Evolutionary conservation across 1,140 invertebrate genomes (phyloP), one percentile per base, ranked within the genome.

Genomic region (Calliphora vicina): DNA sequence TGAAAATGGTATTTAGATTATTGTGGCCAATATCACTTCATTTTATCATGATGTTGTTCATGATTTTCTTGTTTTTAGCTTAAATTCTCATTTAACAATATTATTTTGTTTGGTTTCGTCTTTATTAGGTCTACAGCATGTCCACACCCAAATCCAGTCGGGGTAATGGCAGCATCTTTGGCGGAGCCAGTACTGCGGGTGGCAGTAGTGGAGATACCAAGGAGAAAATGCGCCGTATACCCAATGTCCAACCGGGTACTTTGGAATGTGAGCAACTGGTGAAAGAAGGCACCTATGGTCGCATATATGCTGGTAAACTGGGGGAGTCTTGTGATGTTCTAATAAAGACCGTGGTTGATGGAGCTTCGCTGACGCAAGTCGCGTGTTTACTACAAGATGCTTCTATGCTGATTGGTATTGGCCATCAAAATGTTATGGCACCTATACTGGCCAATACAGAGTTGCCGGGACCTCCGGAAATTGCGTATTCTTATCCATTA

Each of bases 311-410:
- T 84, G 96, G 96, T 42, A 94, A 93, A 43, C 91, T 96, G 86
- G 94, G 94, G 5, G 93, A 93, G 23, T 93, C 94, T 9, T 94
- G 96, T 87, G 94, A 96, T 82, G 95, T 97, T 27, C 93, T 96
- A 83, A 94, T 97, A 81, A 97, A 97, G 91, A 97, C 96, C 29
- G 95, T 93, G 92, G 83, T 92, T 95, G 96, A 97, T 88, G 94
- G 96, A 57, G 96, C 96, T 13, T 96, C 96, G 4, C 92, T 94
- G 72, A 94, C 96, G 86, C 96, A 97, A 91, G 94, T 96, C 1
- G 95, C 96, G 5, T 91, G 97, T 67, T 92, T 97, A 72, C 93
- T 97, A 78, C 94, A 95, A 6, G 97, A 98, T 91, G 96, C 96
- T 4, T 94, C 96, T 26, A 93, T 96, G 87, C 92, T 98, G 84